Evolutionary conservation across 2,113 vertebrate species (phyloP).

Genomic region (Andinoacara biseriatus): DNA sequence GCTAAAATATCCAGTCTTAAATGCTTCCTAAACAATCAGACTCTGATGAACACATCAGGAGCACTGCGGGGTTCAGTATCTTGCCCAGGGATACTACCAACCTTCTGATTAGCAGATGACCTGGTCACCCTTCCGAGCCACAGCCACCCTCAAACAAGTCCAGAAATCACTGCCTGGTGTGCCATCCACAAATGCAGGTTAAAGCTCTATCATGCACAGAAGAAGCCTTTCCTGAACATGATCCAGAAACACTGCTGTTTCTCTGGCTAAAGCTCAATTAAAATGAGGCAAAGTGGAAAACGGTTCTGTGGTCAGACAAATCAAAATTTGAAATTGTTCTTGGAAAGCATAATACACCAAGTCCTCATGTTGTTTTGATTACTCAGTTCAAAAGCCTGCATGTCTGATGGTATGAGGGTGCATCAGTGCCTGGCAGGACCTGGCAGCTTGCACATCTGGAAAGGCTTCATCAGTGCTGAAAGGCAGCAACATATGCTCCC

Average conservation of each 20-base stretch:
- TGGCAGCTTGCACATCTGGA: background rate
- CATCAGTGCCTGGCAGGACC: background rate
- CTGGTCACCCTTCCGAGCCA: too few species aligned
- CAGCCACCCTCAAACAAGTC: too few species aligned
- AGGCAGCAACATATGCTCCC: background rate
- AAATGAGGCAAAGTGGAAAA: background rate
- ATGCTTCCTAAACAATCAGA: too few species aligned
- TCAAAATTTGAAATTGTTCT: background rate
- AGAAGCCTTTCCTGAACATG: background rate
- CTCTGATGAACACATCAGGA: too few species aligned
- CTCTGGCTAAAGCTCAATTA: background rate
- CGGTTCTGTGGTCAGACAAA: background rate
- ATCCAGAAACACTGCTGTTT: background rate
- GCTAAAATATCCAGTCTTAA: too few species aligned
- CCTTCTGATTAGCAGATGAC: too few species aligned
- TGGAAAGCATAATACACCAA: background rate
- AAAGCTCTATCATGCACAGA: background rate
- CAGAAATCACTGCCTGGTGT: background rate
- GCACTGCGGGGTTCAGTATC: too few species aligned
- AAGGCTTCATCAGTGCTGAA: too few species aligned
- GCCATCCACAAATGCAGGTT: background rate
- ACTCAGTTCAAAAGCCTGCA: background rate
- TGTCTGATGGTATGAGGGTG: background rate
- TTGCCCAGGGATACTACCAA: too few species aligned
- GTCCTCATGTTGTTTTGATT: background rate